A percentile compares a stretch with the other conserved stretches of the same genome.
These are phyloP conservation scores for Actinia tenebrosa DNA, from an alignment of 64 coral and sea anemone species.

Conservation along the genomic window DNA sequence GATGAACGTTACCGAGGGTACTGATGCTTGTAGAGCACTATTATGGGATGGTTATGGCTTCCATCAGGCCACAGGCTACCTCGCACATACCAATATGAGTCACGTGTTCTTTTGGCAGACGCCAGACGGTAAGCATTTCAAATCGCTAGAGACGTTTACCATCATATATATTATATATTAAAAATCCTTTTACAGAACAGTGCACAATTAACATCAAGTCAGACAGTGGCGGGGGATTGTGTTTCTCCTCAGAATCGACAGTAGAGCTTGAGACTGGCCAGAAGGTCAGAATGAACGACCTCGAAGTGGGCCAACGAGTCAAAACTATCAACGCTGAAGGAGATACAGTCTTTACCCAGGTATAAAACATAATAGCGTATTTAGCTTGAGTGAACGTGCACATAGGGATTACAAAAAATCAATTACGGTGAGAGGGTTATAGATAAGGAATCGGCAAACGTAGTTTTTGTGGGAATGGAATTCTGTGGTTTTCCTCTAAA, in stretches of 20 bases:
- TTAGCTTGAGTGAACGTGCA: too few relatives aligned
- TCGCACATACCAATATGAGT: constrained; percentile 43
- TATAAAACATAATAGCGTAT: not conserved
- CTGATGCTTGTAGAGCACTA: constrained; percentile 46
- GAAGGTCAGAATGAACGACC: constrained; percentile 33
- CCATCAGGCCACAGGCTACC: constrained; percentile 43
- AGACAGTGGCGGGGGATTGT: constrained; percentile 14
- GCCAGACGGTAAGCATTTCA: constrained; percentile 38
- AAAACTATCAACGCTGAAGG: constrained; percentile 27
- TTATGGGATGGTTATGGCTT: constrained; percentile 74
- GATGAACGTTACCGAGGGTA: constrained; percentile 29
- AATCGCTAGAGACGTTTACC: too few relatives aligned
- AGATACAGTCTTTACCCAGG: constrained; percentile 19
- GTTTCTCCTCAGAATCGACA: constrained; percentile 37
- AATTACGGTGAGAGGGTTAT: too few relatives aligned
- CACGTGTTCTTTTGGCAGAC: constrained; percentile 65
- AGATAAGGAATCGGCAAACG: too few relatives aligned
- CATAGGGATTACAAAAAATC: too few relatives aligned
- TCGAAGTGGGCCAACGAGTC: constrained; percentile 31
- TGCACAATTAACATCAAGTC: constrained; percentile 26
- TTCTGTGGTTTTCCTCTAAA: too few relatives aligned
- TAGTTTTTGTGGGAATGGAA: too few relatives aligned
- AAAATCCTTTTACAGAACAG: not conserved
- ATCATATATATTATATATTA: too few relatives aligned
- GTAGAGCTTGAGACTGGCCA: constrained; percentile 50